Evolutionary conservation across 2,113 vertebrate species (phyloP).

Genomic region (Chroicocephalus ridibundus): DNA sequence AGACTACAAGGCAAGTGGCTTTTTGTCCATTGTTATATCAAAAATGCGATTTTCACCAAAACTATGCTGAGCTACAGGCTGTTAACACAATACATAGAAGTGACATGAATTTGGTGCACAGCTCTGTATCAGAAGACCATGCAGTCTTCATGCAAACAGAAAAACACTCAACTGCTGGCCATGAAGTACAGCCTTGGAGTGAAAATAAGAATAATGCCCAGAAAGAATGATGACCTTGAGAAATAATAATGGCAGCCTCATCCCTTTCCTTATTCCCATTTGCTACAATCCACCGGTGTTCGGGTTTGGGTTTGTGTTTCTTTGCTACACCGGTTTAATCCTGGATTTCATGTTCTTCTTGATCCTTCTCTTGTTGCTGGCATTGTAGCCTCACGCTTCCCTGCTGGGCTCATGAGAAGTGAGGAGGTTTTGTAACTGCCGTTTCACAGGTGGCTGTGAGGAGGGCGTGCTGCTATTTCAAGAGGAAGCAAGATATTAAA

Average conservation of each 20-base stretch:
- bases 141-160: background rate
- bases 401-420: background rate
- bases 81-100: background rate
- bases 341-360: background rate
- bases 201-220: background rate
- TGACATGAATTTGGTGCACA: background rate
- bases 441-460: background rate
- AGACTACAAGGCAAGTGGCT: background rate
- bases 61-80: background rate
- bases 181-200: background rate
- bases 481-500: background rate
- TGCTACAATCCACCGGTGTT: background rate
- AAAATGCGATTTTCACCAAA: constrained; percentile 8
- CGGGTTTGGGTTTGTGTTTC: background rate
- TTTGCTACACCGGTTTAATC: background rate
- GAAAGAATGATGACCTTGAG: background rate
- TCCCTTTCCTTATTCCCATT: background rate
- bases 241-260: background rate
- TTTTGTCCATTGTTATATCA: background rate
- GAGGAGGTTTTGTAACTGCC: background rate
- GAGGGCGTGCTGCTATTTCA: background rate
- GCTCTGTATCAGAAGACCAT: background rate
- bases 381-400: rapidly evolving
- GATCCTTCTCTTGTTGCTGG: background rate
- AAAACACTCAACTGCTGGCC: background rate